Evolutionary conservation across 1,140 invertebrate species (phyloP), one percentile per base, ranked within the genome.

Genomic region (Lepeophtheirus salmonis): DNA sequence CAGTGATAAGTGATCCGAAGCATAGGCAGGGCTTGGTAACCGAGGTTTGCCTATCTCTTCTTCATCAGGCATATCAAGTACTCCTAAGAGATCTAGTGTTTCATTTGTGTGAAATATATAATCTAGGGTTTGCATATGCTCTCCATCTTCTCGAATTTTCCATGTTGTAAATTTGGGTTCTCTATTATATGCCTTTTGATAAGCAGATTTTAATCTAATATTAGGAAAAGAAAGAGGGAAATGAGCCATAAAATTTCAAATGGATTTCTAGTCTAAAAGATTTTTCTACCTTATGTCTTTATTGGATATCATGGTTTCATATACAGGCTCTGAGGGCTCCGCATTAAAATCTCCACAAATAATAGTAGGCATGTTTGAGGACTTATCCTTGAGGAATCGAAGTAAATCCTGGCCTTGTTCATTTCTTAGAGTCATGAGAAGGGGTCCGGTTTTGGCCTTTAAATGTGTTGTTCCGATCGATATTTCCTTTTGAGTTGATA

Each of bases 311-410:
- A 83, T 70, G 0, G 79, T 79, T 14, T 68, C 63, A 65, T 85
- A 84, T 12, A 86, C 77, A 3, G 81, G 80, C 69, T 86, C 83
- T 2, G 66, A 73, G 0, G 82, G 82, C 67, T 83, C 81, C 0
- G 83, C 84, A 70, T 87, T 87, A 65, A 87, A 85, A 67, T 87
- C 84, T 0, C 84, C 84, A 65, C 79, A 81, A 1, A 86, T 64
- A 20, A 87, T 71, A 20, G 73, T 70, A 20, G 26, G 30, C 16
- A 20, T 24, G n/a, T 24, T 16, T 3, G 50, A 54, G 20, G 64
- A 58, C 63, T 77, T 71, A n/a, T 72, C 67, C 21, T 71, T 66
- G 0, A 85, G 68, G 62, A 80, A 81, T 6, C 78, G 71, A 6
- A 83, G 66, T 14, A 86, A 68, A 70, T 83, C 83, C 67, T 80